A percentile compares a stretch with the other conserved stretches of the same genome.
These are phyloP conservation scores for Cerastoderma edule DNA, from an alignment of 2,888 invertebrate genomes.

Conservation along the genomic window DNA sequence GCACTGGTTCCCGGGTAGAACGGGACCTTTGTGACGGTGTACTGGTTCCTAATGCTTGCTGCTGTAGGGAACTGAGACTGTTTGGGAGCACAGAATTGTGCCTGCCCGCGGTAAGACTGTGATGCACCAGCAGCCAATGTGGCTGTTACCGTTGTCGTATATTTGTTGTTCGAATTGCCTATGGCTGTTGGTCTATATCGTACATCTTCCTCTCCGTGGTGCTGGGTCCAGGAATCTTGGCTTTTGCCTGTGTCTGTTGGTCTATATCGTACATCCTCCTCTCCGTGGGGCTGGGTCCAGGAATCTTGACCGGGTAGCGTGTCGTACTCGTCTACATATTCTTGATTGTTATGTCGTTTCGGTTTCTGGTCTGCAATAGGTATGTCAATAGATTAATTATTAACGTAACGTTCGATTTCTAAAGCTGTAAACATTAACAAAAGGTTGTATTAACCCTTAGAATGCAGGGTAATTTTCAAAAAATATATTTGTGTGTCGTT, in stretches of 20 bases:
- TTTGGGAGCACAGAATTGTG: too few relatives aligned
- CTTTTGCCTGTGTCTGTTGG: background rate
- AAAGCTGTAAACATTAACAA: too few relatives aligned
- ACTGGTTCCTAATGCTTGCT: slow-evolving; percentile 1
- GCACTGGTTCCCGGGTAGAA: background rate
- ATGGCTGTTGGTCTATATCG: background rate
- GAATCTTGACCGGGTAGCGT: slow-evolving; percentile 34
- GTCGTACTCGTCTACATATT: slow-evolving; percentile 38
- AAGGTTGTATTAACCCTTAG: too few relatives aligned
- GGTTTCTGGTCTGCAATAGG: background rate
- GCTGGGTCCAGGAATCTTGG: slow-evolving; percentile 33
- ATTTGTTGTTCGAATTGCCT: too few relatives aligned
- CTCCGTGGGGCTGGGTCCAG: slow-evolving; percentile 22
- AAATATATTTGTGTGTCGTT: too few relatives aligned
- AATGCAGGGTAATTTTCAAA: too few relatives aligned
- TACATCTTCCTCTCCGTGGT: background rate
- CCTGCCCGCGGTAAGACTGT: too few relatives aligned
- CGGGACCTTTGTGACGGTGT: slow-evolving; percentile 7
- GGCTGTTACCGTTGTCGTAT: too few relatives aligned
- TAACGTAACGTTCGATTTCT: too few relatives aligned
- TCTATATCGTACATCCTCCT: background rate
- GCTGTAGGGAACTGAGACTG: too few relatives aligned
- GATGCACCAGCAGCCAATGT: too few relatives aligned
- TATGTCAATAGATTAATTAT: too few relatives aligned
- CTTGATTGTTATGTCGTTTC: background rate